Conservation (phyloP, 2,113 vertebrate genomes). For the Zosterops hypoxanthus region DNA sequence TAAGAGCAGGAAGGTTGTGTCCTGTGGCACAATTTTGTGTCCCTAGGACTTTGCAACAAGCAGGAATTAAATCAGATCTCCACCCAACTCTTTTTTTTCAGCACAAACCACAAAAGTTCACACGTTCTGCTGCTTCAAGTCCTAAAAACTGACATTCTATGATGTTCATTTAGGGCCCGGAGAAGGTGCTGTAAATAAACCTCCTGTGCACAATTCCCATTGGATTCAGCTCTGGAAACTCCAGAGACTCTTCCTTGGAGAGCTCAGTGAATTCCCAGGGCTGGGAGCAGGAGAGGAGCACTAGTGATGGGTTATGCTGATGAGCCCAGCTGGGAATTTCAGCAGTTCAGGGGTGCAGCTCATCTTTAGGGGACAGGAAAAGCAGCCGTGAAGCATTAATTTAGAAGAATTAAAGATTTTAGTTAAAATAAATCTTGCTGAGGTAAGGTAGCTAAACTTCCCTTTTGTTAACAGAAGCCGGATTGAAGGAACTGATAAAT, state of each 20-base stretch:
- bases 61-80: fast-evolving
- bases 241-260: background rate
- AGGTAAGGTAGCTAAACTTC: no score
- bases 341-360: background rate
- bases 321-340: background rate
- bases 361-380: background rate
- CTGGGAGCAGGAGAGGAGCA: background rate
- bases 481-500: no score
- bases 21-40: background rate
- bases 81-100: background rate
- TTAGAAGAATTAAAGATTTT: no score
- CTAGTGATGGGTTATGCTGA: background rate
- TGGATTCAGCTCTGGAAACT: background rate
- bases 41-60: background rate
- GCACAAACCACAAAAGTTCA: background rate
- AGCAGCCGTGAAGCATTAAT: background rate
- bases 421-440: no score
- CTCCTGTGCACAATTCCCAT: background rate
- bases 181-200: background rate
- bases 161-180: background rate
- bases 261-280: no score
- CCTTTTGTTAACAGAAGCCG: no score
- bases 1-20: background rate
- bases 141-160: background rate
- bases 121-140: fast-evolving